These are phyloP conservation scores for Poeciliopsis occidentalis DNA, from an alignment of 2,113 vertebrate genomes.

Conservation along the genomic window DNA sequence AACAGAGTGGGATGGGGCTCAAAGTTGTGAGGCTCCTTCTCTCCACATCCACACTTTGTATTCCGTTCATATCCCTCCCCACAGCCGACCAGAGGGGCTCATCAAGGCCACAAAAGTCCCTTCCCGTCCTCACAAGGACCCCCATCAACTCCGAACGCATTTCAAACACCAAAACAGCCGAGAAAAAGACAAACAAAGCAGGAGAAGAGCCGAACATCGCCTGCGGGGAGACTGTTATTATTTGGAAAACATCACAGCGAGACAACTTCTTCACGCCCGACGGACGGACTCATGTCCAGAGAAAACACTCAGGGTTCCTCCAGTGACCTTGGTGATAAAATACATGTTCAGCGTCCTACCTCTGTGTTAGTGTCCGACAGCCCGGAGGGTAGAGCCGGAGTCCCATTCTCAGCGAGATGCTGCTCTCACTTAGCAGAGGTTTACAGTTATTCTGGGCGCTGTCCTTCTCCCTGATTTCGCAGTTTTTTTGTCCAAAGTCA, in stretches of 20 bases:
- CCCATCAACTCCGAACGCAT: background rate
- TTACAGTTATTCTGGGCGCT: conserved; percentile 76
- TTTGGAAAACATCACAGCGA: conserved; percentile 54
- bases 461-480: conserved; percentile 77
- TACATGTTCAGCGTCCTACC: conserved; percentile 40
- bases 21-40: conserved; percentile 39
- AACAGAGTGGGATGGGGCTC: conserved; percentile 40
- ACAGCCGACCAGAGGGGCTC: conserved; percentile 38
- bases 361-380: conserved; percentile 36
- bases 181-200: background rate
- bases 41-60: conserved; percentile 44
- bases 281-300: conserved; percentile 49
- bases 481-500: conserved; percentile 69
- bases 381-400: conserved; percentile 8
- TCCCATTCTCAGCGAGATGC: conserved; percentile 61
- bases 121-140: conserved; percentile 36
- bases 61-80: conserved; percentile 49
- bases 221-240: conserved; percentile 26
- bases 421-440: conserved; percentile 43
- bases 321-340: conserved; percentile 55
- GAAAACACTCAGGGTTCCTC: conserved; percentile 20
- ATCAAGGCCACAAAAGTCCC: conserved; percentile 63
- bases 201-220: background rate
- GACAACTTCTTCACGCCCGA: conserved; percentile 65
- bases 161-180: background rate